Evolutionary conservation across 2,888 invertebrate genomes (phyloP).

Genomic region (Galeopsomyia nigrocyanea): DNA sequence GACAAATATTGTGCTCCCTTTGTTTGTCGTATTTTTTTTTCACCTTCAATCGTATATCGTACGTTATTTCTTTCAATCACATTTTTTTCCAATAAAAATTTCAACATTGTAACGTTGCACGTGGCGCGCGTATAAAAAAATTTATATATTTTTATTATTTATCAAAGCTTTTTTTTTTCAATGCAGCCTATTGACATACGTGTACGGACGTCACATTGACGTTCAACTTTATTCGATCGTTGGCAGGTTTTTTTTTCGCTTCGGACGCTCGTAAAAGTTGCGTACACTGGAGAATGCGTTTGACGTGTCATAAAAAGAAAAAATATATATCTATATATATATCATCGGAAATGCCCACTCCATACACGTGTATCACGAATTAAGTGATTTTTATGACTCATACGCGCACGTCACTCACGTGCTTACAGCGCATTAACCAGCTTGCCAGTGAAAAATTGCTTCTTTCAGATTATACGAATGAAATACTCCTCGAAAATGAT

Average conservation of each 20-base stretch:
- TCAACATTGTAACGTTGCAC: no score
- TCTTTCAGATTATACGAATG: no score
- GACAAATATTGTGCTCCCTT: no score
- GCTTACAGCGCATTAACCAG: constrained; percentile 1
- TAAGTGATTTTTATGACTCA: constrained; percentile 29
- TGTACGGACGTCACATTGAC: neutral
- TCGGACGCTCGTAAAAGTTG: constrained; percentile 29
- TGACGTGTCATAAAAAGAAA: constrained; percentile 28
- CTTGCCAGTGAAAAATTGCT: no score
- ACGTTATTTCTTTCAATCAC: neutral
- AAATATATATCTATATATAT: constrained; percentile 15
- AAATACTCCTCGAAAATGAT: no score
- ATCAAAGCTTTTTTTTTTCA: constrained; percentile 6
- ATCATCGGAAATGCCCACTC: constrained; percentile 4
- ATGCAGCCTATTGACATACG: constrained; percentile 13
- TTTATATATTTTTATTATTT: neutral
- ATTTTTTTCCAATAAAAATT: neutral
- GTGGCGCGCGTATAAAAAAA: neutral
- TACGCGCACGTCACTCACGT: neutral
- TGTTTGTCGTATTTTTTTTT: neutral
- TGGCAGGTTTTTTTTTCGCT: constrained; percentile 7
- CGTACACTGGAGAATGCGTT: constrained; percentile 26
- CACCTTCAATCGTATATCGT: neutral
- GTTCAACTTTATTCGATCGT: constrained; percentile 24
- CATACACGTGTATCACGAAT: constrained; percentile 17